Base-by-base conservation (phyloP, 1,140 invertebrate species). In the Thaumetopoea pityocampa region DNA sequence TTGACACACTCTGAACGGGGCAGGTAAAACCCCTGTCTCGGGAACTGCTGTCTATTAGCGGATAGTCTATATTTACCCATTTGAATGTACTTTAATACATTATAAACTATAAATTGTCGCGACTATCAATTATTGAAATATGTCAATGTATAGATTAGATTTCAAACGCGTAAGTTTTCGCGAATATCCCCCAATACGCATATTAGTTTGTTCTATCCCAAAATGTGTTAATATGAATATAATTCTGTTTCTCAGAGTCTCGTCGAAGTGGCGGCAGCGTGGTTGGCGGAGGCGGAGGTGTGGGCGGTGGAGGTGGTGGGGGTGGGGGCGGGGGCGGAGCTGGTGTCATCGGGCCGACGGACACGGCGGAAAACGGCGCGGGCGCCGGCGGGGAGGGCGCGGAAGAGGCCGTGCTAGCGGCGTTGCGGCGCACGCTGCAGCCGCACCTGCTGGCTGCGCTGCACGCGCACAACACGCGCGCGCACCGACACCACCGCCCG, bases 401-500 rank as follows among this genome's bases (percentile, higher is more conserved):
- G 4, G 71, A 76, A 53, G 88, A 88, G 20, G 88, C 89, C n/a
- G 90, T 91, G 86, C 70, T 91, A 45, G 88, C 87, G 18, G 90
- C 90, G 27, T 69, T 90, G 45, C 86, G 89, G 4, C 82, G 88
- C 10, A 88, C 89, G 67, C 88, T 90, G 53, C 89, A 90, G 48
- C 89, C 89, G 18, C 89, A 90, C 51, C 59, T 90, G 29, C 86
- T 90, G 73, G 89, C 90, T 73, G 89, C 89, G 26, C 62, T 86
- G 40, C 84, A 86, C 52, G 81, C 80, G 46, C 77, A 78, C 50
- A 55, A 52, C 58, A 33, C 57, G 42, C 55, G 58, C 26, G 18
- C 59, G 32, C 58, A 62, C 36, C 57, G 52, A 38, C 49, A 47
- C 28, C 67, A 61, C 3, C 9, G n/a, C 19, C 18, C 20, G 0